Conservation (phyloP, 2,888 invertebrate species). For the Diarsia rubi region DNA sequence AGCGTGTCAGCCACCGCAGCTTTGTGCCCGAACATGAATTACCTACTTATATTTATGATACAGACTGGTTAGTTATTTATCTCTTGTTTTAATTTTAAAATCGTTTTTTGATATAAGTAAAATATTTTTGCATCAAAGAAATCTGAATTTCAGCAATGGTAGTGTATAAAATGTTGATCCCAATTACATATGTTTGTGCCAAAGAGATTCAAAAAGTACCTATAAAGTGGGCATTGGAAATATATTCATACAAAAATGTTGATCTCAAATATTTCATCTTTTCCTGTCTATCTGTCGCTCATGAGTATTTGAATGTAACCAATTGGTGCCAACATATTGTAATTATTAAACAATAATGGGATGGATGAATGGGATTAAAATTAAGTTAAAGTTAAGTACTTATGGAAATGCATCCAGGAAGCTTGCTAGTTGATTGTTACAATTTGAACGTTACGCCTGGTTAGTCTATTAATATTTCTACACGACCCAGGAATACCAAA, state of each 20-base stretch:
- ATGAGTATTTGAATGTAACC: no score
- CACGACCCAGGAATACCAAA: no score
- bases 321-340: no score
- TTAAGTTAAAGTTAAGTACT: no score
- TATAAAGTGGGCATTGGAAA: neutral
- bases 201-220: neutral
- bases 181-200: neutral
- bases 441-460: no score
- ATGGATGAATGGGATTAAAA: no score
- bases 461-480: no score
- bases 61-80: slow-evolving; percentile 44
- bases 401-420: no score
- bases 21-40: slow-evolving; percentile 54
- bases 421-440: no score
- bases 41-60: slow-evolving; percentile 58
- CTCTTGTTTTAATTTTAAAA: slow-evolving; percentile 36
- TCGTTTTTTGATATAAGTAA: slow-evolving; percentile 2
- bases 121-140: slow-evolving; percentile 17
- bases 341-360: no score
- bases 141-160: slow-evolving; percentile 13
- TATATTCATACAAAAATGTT: neutral
- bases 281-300: no score
- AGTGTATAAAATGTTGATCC: neutral
- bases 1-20: slow-evolving; percentile 69
- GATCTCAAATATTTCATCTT: no score